Conservation (phyloP, 2,888 invertebrate genomes). For the Choreutis nemorana region DNA sequence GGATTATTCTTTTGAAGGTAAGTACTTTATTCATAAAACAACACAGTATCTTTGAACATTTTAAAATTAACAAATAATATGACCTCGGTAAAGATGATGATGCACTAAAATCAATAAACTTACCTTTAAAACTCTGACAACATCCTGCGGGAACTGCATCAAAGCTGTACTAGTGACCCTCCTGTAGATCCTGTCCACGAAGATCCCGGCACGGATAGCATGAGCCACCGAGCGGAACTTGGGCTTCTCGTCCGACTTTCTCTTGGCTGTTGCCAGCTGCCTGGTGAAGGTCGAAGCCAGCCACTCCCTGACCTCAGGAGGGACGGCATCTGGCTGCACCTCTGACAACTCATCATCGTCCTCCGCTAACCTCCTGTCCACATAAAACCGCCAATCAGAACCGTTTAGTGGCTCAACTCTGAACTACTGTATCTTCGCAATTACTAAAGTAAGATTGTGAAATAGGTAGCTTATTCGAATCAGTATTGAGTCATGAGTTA, state of each 20-base stretch:
- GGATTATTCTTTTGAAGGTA: too few species aligned
- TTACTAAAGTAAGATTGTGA: too few species aligned
- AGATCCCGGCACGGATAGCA: constrained; percentile 95
- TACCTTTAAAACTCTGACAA: constrained; percentile 87
- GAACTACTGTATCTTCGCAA: too few species aligned
- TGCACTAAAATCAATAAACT: constrained; percentile 14
- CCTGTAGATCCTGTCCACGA: constrained; percentile 93
- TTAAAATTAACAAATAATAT: too few species aligned
- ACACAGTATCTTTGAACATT: too few species aligned
- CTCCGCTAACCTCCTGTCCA: constrained; percentile 77
- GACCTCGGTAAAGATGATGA: background rate
- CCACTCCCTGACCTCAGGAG: constrained; percentile 96
- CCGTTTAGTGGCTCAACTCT: too few species aligned
- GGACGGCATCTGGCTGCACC: constrained; percentile 95
- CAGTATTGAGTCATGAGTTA: too few species aligned
- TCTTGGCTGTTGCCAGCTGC: constrained; percentile 81
- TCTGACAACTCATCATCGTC: constrained; percentile 96
- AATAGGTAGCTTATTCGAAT: too few species aligned
- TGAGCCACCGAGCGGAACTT: constrained; percentile 96
- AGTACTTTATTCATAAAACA: too few species aligned
- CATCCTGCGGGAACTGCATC: constrained; percentile 88
- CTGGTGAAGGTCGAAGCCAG: constrained; percentile 95
- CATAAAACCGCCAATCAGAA: too few species aligned
- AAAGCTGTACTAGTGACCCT: constrained; percentile 79
- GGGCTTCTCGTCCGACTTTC: constrained; percentile 81